phyloP scores from a whole-genome alignment of 2,797 vertebrate species.

The Chloroceryle amazona region DNA sequence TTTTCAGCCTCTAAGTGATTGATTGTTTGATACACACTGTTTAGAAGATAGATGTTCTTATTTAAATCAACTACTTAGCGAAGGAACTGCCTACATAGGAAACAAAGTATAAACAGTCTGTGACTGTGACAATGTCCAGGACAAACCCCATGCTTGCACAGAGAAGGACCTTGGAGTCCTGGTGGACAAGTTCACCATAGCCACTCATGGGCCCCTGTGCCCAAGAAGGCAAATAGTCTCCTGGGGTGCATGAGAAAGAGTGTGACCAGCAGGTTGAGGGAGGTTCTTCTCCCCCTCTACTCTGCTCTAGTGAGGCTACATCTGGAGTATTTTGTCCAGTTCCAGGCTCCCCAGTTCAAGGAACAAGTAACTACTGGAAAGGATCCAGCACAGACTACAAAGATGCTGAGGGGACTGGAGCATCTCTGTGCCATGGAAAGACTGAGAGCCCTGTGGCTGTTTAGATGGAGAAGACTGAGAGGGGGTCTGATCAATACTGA shows the following conservation, averaged over 20 bases:
- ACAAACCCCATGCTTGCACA: fast-evolving
- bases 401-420: neutral
- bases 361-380: neutral
- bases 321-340: neutral
- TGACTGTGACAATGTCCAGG: neutral
- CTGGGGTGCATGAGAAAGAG: neutral
- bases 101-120: neutral
- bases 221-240: neutral
- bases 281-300: neutral
- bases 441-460: neutral
- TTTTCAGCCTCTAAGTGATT: constrained; percentile 70
- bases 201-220: neutral
- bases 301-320: neutral
- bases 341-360: neutral
- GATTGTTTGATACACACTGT: constrained; percentile 80
- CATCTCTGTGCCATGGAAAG: neutral
- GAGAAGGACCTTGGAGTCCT: neutral
- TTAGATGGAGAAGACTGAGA: neutral
- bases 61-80: constrained; percentile 51
- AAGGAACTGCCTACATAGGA: neutral
- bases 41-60: constrained; percentile 78
- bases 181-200: neutral
- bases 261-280: neutral
- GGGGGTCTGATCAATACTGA: neutral
- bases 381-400: neutral